Evolutionary conservation across 1,140 invertebrate genomes (phyloP).

Genomic region (Galendromus occidentalis): DNA sequence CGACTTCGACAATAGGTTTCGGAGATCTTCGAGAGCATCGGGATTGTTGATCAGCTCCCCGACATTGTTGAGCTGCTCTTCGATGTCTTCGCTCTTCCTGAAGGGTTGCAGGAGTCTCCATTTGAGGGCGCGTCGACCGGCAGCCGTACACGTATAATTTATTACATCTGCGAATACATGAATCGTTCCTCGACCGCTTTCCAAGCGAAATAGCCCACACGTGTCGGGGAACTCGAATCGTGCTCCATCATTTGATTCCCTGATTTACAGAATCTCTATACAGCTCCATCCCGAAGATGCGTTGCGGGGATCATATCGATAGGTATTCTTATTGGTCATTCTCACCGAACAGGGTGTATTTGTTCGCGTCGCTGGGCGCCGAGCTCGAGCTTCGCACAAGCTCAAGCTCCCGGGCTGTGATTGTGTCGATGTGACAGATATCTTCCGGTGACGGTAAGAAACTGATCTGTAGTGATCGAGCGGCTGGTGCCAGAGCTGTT

Average conservation of each 20-base stretch:
- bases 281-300: too few relatives aligned
- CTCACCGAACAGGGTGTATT: constrained; percentile 2
- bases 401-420: background rate
- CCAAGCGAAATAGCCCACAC: too few relatives aligned
- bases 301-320: too few relatives aligned
- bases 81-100: background rate
- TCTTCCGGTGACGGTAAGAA: background rate
- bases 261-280: too few relatives aligned
- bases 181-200: too few relatives aligned
- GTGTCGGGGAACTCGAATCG: too few relatives aligned
- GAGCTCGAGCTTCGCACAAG: background rate
- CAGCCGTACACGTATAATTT: background rate
- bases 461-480: background rate
- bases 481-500: background rate
- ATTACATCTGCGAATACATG: background rate
- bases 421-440: background rate
- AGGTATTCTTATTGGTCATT: background rate
- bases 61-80: background rate
- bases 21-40: background rate
- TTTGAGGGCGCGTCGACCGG: background rate
- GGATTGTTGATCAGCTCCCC: background rate
- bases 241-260: too few relatives aligned
- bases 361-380: background rate
- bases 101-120: background rate
- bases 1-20: background rate